Conservation (phyloP, 2,113 vertebrate species). For the Protomyctophum bolini region DNA sequence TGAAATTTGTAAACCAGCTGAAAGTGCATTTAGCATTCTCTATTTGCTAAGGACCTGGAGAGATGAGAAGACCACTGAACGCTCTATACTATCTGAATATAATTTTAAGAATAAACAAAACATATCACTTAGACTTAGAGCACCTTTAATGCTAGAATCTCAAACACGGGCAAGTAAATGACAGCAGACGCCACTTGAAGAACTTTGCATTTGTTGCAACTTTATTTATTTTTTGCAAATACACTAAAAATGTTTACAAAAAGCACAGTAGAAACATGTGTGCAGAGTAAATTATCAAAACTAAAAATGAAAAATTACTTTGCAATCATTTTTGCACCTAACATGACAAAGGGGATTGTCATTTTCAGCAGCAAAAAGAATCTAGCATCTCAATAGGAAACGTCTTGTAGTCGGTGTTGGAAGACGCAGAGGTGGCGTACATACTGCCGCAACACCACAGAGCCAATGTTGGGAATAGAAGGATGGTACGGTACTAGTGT, state of each 20-base stretch:
- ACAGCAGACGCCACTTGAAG: not conserved
- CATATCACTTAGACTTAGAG: too few species aligned
- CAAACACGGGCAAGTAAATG: too few species aligned
- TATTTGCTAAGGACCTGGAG: too few species aligned
- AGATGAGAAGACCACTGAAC: too few species aligned
- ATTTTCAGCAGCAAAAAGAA: slow-evolving; percentile 80
- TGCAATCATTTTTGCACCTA: slow-evolving; percentile 76
- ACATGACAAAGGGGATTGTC: slow-evolving; percentile 80
- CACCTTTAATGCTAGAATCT: too few species aligned
- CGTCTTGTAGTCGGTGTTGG: slow-evolving; percentile 53
- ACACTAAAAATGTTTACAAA: slow-evolving; percentile 86
- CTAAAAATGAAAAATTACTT: slow-evolving; percentile 76
- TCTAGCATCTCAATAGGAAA: slow-evolving; percentile 62
- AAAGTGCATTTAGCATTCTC: too few species aligned
- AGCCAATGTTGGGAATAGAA: slow-evolving; percentile 30
- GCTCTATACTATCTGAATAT: too few species aligned
- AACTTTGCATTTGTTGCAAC: slow-evolving; percentile 63
- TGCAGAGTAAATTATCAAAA: slow-evolving; percentile 86
- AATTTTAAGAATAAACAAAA: too few species aligned
- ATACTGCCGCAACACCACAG: slow-evolving; percentile 29
- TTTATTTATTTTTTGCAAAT: slow-evolving; percentile 81
- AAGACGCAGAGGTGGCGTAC: slow-evolving; percentile 20
- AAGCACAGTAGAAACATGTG: slow-evolving; percentile 84
- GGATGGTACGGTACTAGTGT: slow-evolving; percentile 71
- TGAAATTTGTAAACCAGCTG: too few species aligned